Conservation (phyloP, 2,113 vertebrate genomes). For the Galeopterus variegatus region DNA sequence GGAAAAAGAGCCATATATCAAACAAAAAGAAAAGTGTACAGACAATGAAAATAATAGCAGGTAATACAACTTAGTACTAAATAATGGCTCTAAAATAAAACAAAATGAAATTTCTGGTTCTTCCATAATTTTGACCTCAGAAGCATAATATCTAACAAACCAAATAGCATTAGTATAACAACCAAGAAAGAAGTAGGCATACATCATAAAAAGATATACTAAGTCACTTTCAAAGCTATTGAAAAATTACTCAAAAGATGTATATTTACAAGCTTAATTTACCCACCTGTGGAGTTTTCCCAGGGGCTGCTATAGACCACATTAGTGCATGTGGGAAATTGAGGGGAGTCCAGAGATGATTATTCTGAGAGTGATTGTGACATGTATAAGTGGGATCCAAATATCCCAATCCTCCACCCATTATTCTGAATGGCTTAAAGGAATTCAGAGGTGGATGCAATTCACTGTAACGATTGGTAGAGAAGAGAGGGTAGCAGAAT, state of each 20-base stretch:
- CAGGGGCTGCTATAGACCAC: not conserved
- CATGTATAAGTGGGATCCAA: not conserved
- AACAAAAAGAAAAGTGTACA: not conserved
- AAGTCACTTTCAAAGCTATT: not conserved
- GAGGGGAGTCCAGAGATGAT: too few relatives aligned
- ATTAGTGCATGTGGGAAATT: not conserved
- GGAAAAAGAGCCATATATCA: not conserved
- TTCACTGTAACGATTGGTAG: not conserved
- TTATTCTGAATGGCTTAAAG: constrained; percentile 7
- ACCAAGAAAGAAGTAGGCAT: not conserved
- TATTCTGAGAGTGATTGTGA: not conserved
- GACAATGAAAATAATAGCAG: not conserved
- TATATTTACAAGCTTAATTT: not conserved
- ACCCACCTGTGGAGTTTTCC: not conserved
- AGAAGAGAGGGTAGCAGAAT: not conserved
- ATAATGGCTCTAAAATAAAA: not conserved
- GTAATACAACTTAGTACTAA: not conserved
- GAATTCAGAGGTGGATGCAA: constrained; percentile 13
- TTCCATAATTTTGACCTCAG: not conserved
- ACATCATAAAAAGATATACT: not conserved
- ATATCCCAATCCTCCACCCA: not conserved
- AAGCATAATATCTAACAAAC: not conserved
- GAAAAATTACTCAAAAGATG: not conserved
- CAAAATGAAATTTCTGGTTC: not conserved
- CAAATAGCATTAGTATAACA: not conserved